Evolutionary conservation across 2,797 vertebrate species (phyloP), one percentile per base, ranked within the genome.

Genomic region (Borostomias antarcticus): DNA sequence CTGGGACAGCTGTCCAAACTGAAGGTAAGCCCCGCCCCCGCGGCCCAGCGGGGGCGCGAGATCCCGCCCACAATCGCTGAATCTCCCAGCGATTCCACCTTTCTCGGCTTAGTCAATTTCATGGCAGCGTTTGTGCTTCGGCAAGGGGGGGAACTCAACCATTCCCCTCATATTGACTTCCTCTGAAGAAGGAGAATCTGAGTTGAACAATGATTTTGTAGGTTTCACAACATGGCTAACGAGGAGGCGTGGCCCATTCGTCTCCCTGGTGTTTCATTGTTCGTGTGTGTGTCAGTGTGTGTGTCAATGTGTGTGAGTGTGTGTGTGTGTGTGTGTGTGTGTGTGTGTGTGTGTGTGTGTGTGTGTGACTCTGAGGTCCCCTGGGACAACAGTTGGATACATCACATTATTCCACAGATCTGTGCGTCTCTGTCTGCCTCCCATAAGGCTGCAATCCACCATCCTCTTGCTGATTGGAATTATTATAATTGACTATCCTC

Each of bases 1-100:
- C 91, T 99, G 74, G 96, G 97, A 84, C 97, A 99, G 56, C 87
- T 99, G 80, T 96, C 98, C 77, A 99, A 98, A 91, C 92, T 99
- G 77, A 99, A 99, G 97, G 98, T 99, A 94, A 90, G 65, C 54
- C 9, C 47, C 58, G 21, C 15, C 54, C 23, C 5, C 28, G 9
- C 15, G n/a, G n/a, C n/a, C n/a, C n/a, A n/a, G n/a, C n/a, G n/a
- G n/a, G n/a, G n/a, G n/a, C n/a, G n/a, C n/a, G 7, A 48, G 35
- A 57, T 17, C 26, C n/a, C 17, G 5, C 37, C 13, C 35, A n/a
- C 19, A 29, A 7, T 57, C 32, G 47, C 53, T 53, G 50, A 53
- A 26, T 21, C 2, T 45, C 15, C 29, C 19, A 52, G 8, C 51
- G 35, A 58, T 40, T 75, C 30, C 35, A 67, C 65, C 68, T 47